phyloP scores from a whole-genome alignment of 2,888 invertebrate genomes.

The Xylota segnis region DNA sequence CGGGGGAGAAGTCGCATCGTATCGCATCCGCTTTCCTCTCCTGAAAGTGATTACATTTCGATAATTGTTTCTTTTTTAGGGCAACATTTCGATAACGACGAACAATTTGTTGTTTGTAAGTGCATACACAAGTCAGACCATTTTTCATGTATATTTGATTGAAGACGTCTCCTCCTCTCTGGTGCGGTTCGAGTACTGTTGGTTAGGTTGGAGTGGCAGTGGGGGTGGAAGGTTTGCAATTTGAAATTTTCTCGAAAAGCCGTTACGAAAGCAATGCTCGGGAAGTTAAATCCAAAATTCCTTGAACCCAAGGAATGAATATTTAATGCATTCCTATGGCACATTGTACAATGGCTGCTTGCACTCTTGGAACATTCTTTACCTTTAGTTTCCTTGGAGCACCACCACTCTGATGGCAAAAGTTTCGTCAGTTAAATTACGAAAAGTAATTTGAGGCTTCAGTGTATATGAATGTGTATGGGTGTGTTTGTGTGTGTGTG shows the following conservation, averaged over 20 bases:
- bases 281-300: conserved; percentile 68
- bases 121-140: background rate
- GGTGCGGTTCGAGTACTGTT: no score
- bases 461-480: background rate
- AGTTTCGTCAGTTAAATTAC: conserved; percentile 74
- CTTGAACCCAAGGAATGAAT: conserved; percentile 72
- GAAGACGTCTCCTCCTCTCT: conserved; percentile 12
- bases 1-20: conserved; percentile 6
- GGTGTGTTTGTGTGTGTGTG: conserved; percentile 1
- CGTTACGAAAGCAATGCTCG: conserved; percentile 39
- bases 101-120: conserved; percentile 42
- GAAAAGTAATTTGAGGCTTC: conserved; percentile 69
- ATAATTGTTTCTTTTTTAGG: conserved; percentile 43
- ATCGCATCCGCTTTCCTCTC: background rate
- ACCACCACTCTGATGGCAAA: conserved; percentile 57
- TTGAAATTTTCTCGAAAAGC: conserved; percentile 52
- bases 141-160: conserved; percentile 55
- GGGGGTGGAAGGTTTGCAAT: conserved; percentile 1
- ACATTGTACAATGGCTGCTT: conserved; percentile 71
- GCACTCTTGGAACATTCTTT: conserved; percentile 74
- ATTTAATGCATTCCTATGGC: conserved; percentile 74
- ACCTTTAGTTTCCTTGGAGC: conserved; percentile 55
- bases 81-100: conserved; percentile 13
- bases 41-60: conserved; percentile 60
- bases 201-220: no score